Evolutionary conservation across 2,888 invertebrate genomes (phyloP).

Genomic region (Oxystoma pomonae): DNA sequence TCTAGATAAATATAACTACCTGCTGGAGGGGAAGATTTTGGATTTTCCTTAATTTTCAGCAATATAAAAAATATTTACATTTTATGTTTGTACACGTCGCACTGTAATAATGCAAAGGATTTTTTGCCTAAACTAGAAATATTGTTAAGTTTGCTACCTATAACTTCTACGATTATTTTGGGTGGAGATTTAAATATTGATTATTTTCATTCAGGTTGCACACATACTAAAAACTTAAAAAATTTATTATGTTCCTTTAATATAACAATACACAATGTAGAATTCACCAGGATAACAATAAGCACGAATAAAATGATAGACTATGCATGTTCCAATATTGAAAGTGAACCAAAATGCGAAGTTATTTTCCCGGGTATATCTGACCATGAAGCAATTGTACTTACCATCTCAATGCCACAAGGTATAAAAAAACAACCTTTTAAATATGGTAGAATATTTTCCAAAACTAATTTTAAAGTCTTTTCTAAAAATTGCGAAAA

Average conservation of each 20-base stretch:
- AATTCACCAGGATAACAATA: neutral
- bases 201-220: neutral
- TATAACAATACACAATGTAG: neutral
- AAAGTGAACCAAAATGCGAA: neutral
- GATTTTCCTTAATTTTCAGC: no score
- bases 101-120: no score
- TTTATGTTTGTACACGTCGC: no score
- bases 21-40: no score
- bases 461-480: neutral
- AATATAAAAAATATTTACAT: no score
- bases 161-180: neutral
- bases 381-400: neutral
- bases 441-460: neutral
- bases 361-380: neutral
- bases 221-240: neutral
- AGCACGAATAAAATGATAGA: neutral
- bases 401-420: neutral
- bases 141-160: neutral
- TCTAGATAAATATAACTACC: no score
- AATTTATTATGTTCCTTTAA: neutral
- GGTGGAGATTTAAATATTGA: neutral
- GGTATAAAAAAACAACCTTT: neutral
- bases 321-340: neutral
- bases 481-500: no score
- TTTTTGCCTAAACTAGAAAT: neutral